phyloP scores from a whole-genome alignment of 2,113 vertebrate species.

The rat (Rattus norvegicus) region DNA sequence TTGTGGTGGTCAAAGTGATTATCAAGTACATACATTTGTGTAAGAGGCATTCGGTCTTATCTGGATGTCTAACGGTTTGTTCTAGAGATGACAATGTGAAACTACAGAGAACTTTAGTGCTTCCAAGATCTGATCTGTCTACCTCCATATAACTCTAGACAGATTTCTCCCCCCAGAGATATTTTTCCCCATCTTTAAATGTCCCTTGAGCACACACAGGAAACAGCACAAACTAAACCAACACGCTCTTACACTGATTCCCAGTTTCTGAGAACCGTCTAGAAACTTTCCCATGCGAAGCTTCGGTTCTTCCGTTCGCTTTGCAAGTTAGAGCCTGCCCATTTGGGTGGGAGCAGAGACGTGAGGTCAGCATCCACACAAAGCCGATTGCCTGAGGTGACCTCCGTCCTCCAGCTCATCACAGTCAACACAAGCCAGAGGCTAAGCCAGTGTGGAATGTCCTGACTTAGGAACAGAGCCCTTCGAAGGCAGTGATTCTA shows the following conservation, averaged over 20 bases:
- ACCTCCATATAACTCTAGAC: neutral
- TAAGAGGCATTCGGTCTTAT: neutral
- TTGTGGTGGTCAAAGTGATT: neutral
- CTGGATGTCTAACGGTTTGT: neutral
- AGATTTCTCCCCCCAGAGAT: neutral
- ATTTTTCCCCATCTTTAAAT: neutral
- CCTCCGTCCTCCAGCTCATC: neutral
- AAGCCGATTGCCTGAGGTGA: neutral
- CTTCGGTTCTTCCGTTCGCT: neutral
- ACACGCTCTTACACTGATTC: neutral
- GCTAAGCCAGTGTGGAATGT: slow-evolving; percentile 24
- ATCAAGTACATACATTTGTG: slow-evolving; percentile 36
- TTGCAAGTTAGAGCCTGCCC: neutral
- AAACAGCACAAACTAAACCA: slow-evolving; percentile 19
- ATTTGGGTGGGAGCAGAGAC: neutral
- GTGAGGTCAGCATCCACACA: neutral
- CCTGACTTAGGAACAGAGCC: neutral
- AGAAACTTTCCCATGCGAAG: neutral
- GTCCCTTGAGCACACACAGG: neutral
- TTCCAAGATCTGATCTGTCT: slow-evolving; percentile 28
- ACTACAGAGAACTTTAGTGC: slow-evolving; percentile 2
- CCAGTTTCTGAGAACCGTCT: slow-evolving; percentile 31
- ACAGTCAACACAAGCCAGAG: slow-evolving; percentile 25
- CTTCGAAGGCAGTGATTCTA: slow-evolving; percentile 17
- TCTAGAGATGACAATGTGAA: slow-evolving; percentile 22